Evolutionary conservation across 2,888 invertebrate genomes (phyloP).

Genomic region (Elmis aenea): DNA sequence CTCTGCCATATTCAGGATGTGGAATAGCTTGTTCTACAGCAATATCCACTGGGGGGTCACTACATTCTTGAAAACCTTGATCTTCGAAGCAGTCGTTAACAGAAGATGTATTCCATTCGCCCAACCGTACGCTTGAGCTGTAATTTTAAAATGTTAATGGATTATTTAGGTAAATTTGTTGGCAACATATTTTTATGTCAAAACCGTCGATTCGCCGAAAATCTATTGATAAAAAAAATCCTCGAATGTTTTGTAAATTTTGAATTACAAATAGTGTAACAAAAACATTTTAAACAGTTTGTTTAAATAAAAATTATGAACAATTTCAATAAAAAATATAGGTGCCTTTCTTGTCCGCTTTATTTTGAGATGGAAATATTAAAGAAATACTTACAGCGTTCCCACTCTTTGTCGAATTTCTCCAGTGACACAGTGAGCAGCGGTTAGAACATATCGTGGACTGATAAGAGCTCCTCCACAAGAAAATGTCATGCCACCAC

Average conservation of each 20-base stretch:
- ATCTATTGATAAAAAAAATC: too few species aligned
- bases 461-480: slow-evolving; percentile 55
- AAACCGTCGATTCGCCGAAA: too few species aligned
- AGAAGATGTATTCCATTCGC: slow-evolving; percentile 48
- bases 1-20: slow-evolving; percentile 31
- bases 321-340: too few species aligned
- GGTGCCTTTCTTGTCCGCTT: too few species aligned
- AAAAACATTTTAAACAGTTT: too few species aligned
- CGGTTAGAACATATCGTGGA: slow-evolving; percentile 51
- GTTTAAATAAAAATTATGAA: too few species aligned
- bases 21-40: slow-evolving; percentile 30
- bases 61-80: slow-evolving; percentile 28
- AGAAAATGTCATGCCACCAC: slow-evolving; percentile 27
- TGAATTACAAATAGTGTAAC: too few species aligned
- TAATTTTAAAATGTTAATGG: too few species aligned
- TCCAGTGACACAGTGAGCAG: slow-evolving; percentile 52
- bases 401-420: slow-evolving; percentile 37
- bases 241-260: too few species aligned
- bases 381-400: slow-evolving; percentile 49
- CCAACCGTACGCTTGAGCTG: slow-evolving; percentile 41
- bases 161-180: too few species aligned
- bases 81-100: slow-evolving; percentile 44
- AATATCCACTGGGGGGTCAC: slow-evolving; percentile 31
- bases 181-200: too few species aligned
- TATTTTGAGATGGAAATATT: too few species aligned